A percentile compares a stretch with the other conserved stretches of the same genome.
phyloP scores from a whole-genome alignment of 2,797 vertebrate species.

The Leptodactylus fallax region DNA sequence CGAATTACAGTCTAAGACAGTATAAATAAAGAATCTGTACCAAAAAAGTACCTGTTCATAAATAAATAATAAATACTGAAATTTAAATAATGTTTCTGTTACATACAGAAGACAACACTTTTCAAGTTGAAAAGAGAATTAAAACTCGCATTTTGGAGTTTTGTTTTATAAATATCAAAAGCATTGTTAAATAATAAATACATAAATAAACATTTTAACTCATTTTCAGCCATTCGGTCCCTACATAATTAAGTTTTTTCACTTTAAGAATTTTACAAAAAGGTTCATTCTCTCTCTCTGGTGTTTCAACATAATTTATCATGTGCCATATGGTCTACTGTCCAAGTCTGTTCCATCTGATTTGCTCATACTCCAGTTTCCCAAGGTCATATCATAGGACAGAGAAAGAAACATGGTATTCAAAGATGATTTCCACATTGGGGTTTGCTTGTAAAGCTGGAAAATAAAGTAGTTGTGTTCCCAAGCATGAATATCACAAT shows the following conservation, averaged over 20 bases:
- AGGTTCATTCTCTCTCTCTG: not conserved
- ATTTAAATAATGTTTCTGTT: conserved; percentile 30
- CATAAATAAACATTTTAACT: conserved; percentile 44
- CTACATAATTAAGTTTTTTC: not conserved
- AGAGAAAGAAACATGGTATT: not conserved
- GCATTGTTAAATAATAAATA: conserved; percentile 52
- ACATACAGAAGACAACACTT: conserved; percentile 38
- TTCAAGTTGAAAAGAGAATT: conserved; percentile 37
- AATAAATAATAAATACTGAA: conserved; percentile 54
- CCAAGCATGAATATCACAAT: not conserved
- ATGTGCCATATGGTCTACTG: not conserved
- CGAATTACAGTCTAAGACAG: not conserved
- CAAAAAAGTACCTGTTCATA: conserved; percentile 40
- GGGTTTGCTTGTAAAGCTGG: not conserved
- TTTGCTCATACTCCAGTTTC: not conserved
- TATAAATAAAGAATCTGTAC: not conserved
- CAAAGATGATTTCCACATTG: not conserved
- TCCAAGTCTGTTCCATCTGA: not conserved
- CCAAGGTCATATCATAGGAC: not conserved
- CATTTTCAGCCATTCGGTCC: not conserved
- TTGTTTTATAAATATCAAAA: conserved; percentile 33
- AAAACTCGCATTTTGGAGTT: conserved; percentile 8
- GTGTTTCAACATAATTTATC: not conserved
- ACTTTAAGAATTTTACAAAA: not conserved
- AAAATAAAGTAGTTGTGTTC: conserved; percentile 14